Conservation (phyloP, 1,140 invertebrate species). For the Lanistes nyassanus region DNA sequence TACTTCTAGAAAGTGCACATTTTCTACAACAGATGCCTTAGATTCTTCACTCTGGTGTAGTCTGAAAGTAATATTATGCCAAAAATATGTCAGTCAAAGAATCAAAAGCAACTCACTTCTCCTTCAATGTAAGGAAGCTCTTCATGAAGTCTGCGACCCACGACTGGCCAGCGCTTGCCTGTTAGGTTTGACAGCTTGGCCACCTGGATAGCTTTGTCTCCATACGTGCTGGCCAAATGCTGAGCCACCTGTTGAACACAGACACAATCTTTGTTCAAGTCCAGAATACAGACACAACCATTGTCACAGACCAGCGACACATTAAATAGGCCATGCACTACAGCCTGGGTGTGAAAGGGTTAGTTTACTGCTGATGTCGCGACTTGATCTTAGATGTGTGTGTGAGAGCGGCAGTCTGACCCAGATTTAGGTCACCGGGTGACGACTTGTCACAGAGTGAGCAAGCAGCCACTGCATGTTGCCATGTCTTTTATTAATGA, state of each 20-base stretch:
- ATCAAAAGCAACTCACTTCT: conserved; percentile 75
- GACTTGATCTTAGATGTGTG: too few species aligned
- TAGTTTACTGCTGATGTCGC: too few species aligned
- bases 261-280: neutral
- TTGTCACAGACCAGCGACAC: too few species aligned
- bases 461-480: too few species aligned
- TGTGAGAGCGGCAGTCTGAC: too few species aligned
- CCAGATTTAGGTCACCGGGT: too few species aligned
- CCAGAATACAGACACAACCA: neutral
- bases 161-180: conserved; percentile 94
- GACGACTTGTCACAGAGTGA: too few species aligned
- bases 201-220: conserved; percentile 96
- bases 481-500: too few species aligned
- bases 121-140: conserved; percentile 99
- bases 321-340: neutral
- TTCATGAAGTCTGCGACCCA: conserved; percentile 94
- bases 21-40: too few species aligned
- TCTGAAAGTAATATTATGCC: neutral
- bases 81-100: neutral
- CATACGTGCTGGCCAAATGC: conserved; percentile 96
- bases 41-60: too few species aligned
- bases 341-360: neutral
- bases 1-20: too few species aligned
- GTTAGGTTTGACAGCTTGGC: conserved; percentile 95
- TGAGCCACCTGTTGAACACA: conserved; percentile 82